A percentile compares a stretch with the other conserved stretches of the same genome.
These are phyloP conservation scores for Drymodes brunneopygia DNA, from an alignment of 2,113 vertebrate genomes.

Conservation along the genomic window DNA sequence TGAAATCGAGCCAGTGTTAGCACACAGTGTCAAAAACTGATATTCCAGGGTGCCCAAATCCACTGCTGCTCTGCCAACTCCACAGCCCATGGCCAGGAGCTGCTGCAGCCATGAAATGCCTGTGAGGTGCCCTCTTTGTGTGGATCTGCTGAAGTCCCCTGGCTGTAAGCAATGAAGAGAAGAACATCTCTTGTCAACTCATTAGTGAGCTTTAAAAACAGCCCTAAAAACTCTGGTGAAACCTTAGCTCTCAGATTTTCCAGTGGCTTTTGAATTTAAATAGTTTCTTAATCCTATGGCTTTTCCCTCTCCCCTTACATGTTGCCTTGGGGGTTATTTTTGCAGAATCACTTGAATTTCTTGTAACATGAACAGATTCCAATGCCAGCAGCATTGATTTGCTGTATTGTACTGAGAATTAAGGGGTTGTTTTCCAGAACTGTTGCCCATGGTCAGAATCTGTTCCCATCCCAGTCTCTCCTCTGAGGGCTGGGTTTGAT, in stretches of 20 bases:
- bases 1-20: not conserved
- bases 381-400: not conserved
- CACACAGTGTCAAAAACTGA: not conserved
- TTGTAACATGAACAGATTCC: not conserved
- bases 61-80: not conserved
- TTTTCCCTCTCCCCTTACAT: not conserved
- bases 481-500: not conserved
- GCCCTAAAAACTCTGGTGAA: not conserved
- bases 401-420: not conserved
- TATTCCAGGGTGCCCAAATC: not conserved
- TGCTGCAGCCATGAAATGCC: fast-evolving
- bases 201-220: not conserved
- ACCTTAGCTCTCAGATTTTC: not conserved
- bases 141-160: not conserved
- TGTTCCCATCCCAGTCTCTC: not conserved
- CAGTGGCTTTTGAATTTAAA: not conserved
- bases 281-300: not conserved
- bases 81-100: not conserved
- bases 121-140: fast-evolving
- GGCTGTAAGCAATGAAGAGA: not conserved
- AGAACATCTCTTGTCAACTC: not conserved
- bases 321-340: not conserved
- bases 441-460: not conserved
- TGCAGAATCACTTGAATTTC: not conserved
- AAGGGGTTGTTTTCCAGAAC: not conserved